Evolutionary conservation across 2,797 vertebrate species (phyloP).

Genomic region (Artibeus jamaicensis): DNA sequence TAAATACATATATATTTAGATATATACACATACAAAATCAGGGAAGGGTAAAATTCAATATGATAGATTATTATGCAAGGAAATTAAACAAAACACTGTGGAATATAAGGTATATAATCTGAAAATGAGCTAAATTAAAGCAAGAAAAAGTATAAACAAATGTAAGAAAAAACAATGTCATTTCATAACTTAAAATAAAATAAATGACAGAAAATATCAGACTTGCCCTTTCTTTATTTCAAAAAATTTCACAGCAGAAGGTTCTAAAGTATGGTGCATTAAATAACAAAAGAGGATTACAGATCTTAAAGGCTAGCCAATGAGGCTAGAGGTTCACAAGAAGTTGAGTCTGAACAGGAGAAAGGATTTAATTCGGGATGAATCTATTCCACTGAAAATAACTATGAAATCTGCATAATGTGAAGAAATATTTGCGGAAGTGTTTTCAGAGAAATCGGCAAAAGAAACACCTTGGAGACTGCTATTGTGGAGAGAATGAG

Average conservation of each 20-base stretch:
- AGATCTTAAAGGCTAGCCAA: not conserved
- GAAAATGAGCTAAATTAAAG: not conserved
- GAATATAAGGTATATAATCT: not conserved
- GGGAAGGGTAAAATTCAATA: not conserved
- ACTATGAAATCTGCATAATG: not conserved
- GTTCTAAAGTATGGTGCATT: not conserved
- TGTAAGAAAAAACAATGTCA: not conserved
- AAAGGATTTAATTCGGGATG: not conserved
- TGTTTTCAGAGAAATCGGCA: not conserved
- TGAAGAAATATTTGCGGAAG: not conserved
- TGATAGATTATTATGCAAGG: not conserved
- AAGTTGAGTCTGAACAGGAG: not conserved
- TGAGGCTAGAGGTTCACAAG: not conserved
- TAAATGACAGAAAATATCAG: not conserved
- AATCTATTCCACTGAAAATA: not conserved
- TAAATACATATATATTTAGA: not conserved
- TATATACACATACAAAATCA: not conserved
- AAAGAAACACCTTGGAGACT: not conserved
- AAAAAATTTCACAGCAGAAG: not conserved
- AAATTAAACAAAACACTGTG: not conserved
- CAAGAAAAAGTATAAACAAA: no score
- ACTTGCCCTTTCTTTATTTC: not conserved
- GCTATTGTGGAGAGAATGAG: not conserved
- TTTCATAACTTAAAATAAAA: not conserved
- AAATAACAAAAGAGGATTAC: not conserved